phyloP scores from a whole-genome alignment of 2,113 vertebrate species.

The Misgurnus anguillicaudatus region DNA sequence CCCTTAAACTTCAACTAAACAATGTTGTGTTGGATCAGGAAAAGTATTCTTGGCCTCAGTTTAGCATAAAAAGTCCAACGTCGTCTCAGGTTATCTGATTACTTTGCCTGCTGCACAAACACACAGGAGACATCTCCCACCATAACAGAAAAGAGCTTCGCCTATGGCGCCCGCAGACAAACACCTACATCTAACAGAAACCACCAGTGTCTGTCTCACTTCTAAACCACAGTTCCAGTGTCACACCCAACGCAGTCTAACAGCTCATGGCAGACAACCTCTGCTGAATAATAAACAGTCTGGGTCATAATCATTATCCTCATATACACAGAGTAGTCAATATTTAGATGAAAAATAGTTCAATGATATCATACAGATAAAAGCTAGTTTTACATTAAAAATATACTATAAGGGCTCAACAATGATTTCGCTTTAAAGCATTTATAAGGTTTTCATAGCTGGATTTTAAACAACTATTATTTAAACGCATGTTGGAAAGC shows the following conservation, averaged over 20 bases:
- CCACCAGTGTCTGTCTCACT: constrained; percentile 58
- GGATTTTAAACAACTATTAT: too few species aligned
- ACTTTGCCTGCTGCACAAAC: constrained; percentile 31
- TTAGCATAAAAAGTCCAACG: constrained; percentile 26
- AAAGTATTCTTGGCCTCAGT: not conserved
- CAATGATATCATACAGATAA: not conserved
- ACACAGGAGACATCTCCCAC: constrained; percentile 32
- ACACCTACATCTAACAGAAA: constrained; percentile 58
- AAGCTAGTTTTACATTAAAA: not conserved
- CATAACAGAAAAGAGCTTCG: constrained; percentile 21
- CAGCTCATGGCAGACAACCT: constrained; percentile 11
- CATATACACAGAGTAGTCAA: too few species aligned
- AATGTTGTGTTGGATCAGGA: not conserved
- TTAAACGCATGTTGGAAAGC: too few species aligned
- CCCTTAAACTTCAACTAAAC: not conserved
- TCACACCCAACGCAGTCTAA: constrained; percentile 53
- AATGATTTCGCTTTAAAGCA: not conserved
- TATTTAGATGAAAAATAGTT: too few species aligned
- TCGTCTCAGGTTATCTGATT: constrained; percentile 26
- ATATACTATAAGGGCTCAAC: not conserved
- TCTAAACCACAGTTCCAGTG: constrained; percentile 63
- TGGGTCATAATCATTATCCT: not conserved
- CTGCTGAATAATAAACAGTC: constrained; percentile 46
- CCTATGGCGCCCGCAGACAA: constrained; percentile 32
- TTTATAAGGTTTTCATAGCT: too few species aligned